A percentile compares a stretch with the other conserved stretches of the same genome.
Conservation (phyloP, 2,113 vertebrate genomes). For the Melanotaenia duboulayi region DNA sequence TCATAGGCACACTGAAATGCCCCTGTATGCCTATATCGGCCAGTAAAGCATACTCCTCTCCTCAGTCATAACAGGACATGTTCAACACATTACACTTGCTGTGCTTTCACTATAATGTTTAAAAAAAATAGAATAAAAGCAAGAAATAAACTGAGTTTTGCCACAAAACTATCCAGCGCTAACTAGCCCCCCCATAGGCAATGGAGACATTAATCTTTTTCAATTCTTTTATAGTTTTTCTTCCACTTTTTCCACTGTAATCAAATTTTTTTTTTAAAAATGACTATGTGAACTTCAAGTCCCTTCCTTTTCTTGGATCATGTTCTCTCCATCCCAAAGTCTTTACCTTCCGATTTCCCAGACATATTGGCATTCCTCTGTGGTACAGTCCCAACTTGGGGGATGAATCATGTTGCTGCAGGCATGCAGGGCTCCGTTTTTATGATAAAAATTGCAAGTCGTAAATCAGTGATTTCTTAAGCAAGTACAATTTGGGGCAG, state of each 20-base stretch:
- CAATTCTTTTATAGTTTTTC: constrained; percentile 75
- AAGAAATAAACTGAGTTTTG: constrained; percentile 80
- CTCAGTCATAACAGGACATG: constrained; percentile 72
- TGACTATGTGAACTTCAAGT: constrained; percentile 81
- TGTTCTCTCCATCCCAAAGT: constrained; percentile 67
- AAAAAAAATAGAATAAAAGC: constrained; percentile 22
- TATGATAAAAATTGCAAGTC: constrained; percentile 81
- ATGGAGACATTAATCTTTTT: constrained; percentile 73
- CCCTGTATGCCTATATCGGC: constrained; percentile 67
- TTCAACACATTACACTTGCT: constrained; percentile 72
- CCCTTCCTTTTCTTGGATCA: constrained; percentile 68
- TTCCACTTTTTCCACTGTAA: constrained; percentile 64
- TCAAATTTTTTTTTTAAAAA: constrained; percentile 69
- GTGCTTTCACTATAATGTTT: constrained; percentile 55
- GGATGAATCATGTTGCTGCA: constrained; percentile 82
- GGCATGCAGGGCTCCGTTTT: constrained; percentile 76
- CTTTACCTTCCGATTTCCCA: constrained; percentile 81
- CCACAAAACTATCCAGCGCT: constrained; percentile 71
- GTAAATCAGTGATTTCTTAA: constrained; percentile 78
- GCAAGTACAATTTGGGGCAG: constrained; percentile 21
- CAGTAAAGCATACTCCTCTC: constrained; percentile 51
- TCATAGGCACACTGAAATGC: constrained; percentile 74
- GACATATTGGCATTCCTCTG: constrained; percentile 82
- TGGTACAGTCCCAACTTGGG: constrained; percentile 71
- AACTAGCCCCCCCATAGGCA: constrained; percentile 67